Evolutionary conservation across 1,140 invertebrate species (phyloP).

Genomic region (Limonius californicus): DNA sequence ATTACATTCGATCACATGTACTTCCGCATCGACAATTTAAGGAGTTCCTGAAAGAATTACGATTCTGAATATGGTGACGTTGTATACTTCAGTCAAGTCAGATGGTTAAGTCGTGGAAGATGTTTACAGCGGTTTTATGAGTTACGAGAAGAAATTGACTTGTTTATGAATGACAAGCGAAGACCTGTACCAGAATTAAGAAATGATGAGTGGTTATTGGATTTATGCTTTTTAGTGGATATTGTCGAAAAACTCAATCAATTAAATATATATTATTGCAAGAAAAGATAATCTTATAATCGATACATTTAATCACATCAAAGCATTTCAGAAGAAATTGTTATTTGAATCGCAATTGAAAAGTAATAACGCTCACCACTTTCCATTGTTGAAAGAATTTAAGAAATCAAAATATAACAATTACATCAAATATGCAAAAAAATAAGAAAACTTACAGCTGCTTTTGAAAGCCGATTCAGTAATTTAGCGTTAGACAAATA

Average conservation of each 20-base stretch:
- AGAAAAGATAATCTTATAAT: constrained; percentile 22
- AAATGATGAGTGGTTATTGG: constrained; percentile 19
- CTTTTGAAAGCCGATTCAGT: constrained; percentile 21
- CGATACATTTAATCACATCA: constrained; percentile 16
- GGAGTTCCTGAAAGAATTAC: constrained; percentile 28
- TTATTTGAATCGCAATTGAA: constrained; percentile 24
- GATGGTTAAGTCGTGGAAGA: constrained; percentile 35
- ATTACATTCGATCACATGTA: constrained; percentile 38
- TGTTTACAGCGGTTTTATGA: constrained; percentile 29
- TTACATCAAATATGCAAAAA: constrained; percentile 22
- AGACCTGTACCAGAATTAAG: constrained; percentile 25
- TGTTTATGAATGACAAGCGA: constrained; percentile 20
- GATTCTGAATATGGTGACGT: constrained; percentile 34
- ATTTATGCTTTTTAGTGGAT: constrained; percentile 26
- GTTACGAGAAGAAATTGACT: constrained; percentile 21
- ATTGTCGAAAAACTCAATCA: constrained; percentile 24
- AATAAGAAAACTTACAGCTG: constrained; percentile 24
- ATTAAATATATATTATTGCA: constrained; percentile 25
- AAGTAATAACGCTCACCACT: constrained; percentile 17
- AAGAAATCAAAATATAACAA: constrained; percentile 20
- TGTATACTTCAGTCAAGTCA: constrained; percentile 34
- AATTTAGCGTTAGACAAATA: constrained; percentile 21
- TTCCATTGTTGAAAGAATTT: constrained; percentile 23
- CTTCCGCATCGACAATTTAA: constrained; percentile 41
- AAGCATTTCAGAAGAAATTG: constrained; percentile 27